phyloP scores from a whole-genome alignment of 2,113 vertebrate genomes.

The Hiodon tergisus region DNA sequence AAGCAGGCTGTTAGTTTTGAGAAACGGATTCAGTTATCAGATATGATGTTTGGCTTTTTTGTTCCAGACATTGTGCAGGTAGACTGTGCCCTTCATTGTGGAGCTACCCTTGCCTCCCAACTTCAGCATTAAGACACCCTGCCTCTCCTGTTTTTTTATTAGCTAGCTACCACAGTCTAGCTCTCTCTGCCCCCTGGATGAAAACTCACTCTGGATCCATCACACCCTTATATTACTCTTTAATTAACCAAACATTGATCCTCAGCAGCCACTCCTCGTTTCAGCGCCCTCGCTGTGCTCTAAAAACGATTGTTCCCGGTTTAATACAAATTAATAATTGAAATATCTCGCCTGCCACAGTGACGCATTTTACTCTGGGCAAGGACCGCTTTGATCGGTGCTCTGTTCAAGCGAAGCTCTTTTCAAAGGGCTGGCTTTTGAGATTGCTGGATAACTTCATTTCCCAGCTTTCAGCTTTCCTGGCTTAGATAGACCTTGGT shows the following conservation, averaged over 20 bases:
- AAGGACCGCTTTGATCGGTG: conserved; percentile 12
- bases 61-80: too few relatives aligned
- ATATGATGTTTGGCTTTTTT: too few relatives aligned
- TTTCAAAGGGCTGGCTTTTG: background rate
- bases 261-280: background rate
- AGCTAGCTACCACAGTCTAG: background rate
- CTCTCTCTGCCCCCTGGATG: background rate
- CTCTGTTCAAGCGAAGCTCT: background rate
- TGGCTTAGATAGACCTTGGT: too few relatives aligned
- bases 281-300: background rate
- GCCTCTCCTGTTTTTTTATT: too few relatives aligned
- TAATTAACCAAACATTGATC: conserved; percentile 6
- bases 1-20: too few relatives aligned
- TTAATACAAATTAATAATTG: conserved; percentile 1
- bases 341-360: background rate
- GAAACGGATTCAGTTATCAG: too few relatives aligned
- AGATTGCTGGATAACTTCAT: background rate
- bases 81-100: too few relatives aligned
- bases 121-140: too few relatives aligned
- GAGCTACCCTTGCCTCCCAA: too few relatives aligned
- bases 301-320: background rate
- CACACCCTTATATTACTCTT: background rate
- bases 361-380: background rate
- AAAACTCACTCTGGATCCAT: background rate
- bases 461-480: background rate